phyloP scores from a whole-genome alignment of 1,140 invertebrate species.

The Platyscapa corneri region DNA sequence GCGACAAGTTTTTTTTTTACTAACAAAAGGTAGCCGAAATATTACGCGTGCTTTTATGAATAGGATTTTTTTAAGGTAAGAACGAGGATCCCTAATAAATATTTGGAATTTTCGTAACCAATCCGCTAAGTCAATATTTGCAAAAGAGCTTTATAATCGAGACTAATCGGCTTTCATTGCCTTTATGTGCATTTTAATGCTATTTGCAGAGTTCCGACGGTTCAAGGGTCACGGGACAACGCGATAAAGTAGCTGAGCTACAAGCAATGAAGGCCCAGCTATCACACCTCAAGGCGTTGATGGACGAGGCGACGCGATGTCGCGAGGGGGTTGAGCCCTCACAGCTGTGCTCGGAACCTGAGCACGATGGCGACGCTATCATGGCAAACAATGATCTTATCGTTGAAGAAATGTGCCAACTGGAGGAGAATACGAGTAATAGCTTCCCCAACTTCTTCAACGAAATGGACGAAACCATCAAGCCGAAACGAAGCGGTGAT shows the following conservation, averaged over 20 bases:
- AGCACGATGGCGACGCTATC: conserved; percentile 58
- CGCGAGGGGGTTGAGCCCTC: conserved; percentile 55
- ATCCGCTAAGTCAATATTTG: too few relatives aligned
- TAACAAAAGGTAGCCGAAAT: too few relatives aligned
- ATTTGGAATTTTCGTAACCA: too few relatives aligned
- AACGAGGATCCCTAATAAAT: too few relatives aligned
- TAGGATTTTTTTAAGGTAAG: too few relatives aligned
- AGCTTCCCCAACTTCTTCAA: conserved; percentile 27
- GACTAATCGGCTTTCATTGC: too few relatives aligned
- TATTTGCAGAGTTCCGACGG: conserved; percentile 60
- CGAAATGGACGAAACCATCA: not conserved
- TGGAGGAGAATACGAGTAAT: conserved; percentile 53
- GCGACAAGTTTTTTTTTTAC: not conserved
- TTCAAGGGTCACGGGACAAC: conserved; percentile 54
- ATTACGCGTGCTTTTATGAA: too few relatives aligned
- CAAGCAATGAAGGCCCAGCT: conserved; percentile 69
- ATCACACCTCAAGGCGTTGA: conserved; percentile 67
- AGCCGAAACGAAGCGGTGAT: conserved; percentile 1
- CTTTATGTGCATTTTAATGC: not conserved
- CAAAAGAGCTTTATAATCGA: too few relatives aligned
- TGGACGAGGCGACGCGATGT: conserved; percentile 64
- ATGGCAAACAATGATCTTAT: not conserved
- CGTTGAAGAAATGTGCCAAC: conserved; percentile 6
- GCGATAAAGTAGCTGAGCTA: conserved; percentile 68
- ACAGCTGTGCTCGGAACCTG: conserved; percentile 56